Evolutionary conservation across 2,888 invertebrate genomes (phyloP), one percentile per base, ranked within the genome.

Genomic region (Capitulum mitella): DNA sequence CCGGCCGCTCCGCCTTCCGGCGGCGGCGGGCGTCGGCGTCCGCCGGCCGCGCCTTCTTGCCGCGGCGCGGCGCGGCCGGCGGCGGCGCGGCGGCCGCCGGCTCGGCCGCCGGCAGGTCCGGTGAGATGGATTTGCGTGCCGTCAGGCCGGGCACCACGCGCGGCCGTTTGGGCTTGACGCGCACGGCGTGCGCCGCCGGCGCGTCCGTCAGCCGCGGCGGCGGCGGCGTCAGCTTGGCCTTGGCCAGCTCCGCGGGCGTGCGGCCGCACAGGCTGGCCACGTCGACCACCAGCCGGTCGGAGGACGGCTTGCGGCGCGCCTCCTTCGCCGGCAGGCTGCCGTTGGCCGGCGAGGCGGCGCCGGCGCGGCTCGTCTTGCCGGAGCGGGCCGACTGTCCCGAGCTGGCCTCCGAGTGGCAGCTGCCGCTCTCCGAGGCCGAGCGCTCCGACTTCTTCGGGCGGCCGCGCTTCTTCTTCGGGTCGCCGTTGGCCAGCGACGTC

Each of bases 1-100:
- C 94, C 92, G 94, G 94, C 91, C 94, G 78, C 26, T 80, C 79
- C 10, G 77, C 58, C 61, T 78, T 78, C 43, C 77, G 77, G 54
- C 78, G 78, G 48, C 79, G 77, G 48, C 78, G 77, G 46, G 74
- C 32, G 37, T 58, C 76, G 22, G 51, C 46, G 43, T 54, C 58
- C 19, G 54, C 75, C 2, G 76, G 34, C 37, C 61, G 78, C 26
- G 74, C 54, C 3, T 37, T 29, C 22, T 34, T 29, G 74, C 74
- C 78, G 51, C 78, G 48, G 51, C 74, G 75, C 48, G 78, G 51
- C 14, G 22, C 61, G 29, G 61, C 29, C 29, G 64, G 58, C 58
- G 34, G 43, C 37, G 29, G 34, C 16, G n/a, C 16, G 19, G 48
- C 75, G 6, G 26, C 40, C 51, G 43, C n/a, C 74, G 37, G n/a